Conservation (phyloP, 1,140 invertebrate species). For the Phocides pigmalion region DNA sequence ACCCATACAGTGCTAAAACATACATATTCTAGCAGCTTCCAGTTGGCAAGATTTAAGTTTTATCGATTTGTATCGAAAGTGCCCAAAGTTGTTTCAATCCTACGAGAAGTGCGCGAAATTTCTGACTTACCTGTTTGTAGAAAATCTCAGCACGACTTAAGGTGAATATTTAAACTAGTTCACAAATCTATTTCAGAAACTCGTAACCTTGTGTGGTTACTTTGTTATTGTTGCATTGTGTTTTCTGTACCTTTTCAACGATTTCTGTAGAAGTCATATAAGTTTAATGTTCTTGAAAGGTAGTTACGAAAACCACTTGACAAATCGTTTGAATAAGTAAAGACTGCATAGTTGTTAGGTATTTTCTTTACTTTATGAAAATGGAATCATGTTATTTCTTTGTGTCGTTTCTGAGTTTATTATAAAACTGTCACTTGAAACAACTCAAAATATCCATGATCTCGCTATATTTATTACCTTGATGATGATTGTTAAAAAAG, state of each 20-base stretch:
- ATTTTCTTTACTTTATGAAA: no score
- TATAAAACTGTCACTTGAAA: no score
- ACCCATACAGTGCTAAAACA: constrained; percentile 40
- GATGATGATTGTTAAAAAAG: no score
- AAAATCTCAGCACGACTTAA: constrained; percentile 22
- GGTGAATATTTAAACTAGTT: constrained; percentile 29
- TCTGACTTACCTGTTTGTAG: constrained; percentile 10
- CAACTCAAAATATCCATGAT: no score
- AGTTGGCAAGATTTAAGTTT: constrained; percentile 52
- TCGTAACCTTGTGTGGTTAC: background rate
- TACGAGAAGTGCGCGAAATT: constrained; percentile 4
- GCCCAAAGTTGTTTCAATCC: constrained; percentile 27
- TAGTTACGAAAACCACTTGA: background rate
- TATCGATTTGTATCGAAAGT: constrained; percentile 47
- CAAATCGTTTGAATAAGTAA: background rate
- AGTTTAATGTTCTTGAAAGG: background rate
- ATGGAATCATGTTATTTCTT: no score
- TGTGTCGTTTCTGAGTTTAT: no score
- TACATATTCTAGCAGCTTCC: constrained; percentile 56
- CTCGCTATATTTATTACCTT: no score
- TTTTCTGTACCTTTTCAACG: background rate
- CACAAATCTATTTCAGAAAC: constrained; percentile 22
- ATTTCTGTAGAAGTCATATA: background rate
- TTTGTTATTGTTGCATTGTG: constrained; percentile 2
- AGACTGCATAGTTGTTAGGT: no score